Conservation (phyloP, 1,140 invertebrate species). For the Drosophila ohnishii region DNA sequence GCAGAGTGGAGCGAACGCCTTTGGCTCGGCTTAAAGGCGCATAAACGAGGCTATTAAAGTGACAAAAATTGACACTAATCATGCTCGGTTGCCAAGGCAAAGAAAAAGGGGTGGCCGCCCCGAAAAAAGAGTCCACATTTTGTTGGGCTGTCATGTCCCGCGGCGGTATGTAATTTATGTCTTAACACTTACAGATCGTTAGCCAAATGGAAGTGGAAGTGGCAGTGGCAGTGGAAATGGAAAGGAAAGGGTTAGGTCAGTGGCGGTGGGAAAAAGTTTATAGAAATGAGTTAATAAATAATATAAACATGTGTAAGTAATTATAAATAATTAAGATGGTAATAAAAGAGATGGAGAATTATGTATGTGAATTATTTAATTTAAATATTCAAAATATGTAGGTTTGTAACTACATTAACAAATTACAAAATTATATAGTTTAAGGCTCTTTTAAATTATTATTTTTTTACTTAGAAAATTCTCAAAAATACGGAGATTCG, state of each 20-base stretch:
- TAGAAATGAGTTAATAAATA: conserved; percentile 16
- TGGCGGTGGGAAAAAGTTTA: neutral
- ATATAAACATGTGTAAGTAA: neutral
- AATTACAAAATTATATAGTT: too few relatives aligned
- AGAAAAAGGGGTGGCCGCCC: conserved; percentile 63
- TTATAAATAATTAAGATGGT: neutral
- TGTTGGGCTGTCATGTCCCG: conserved; percentile 69
- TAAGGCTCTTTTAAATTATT: too few relatives aligned
- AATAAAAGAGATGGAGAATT: too few relatives aligned
- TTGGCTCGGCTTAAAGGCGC: conserved; percentile 26
- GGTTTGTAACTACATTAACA: too few relatives aligned
- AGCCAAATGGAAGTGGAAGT: conserved; percentile 15
- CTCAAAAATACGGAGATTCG: too few relatives aligned
- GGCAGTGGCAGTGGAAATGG: conserved; percentile 5
- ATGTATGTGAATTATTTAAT: too few relatives aligned
- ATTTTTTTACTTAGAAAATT: too few relatives aligned
- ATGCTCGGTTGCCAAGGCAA: conserved; percentile 63
- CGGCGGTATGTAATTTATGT: conserved; percentile 65
- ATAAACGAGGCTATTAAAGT: conserved; percentile 75
- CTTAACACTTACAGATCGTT: conserved; percentile 60
- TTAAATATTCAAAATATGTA: too few relatives aligned
- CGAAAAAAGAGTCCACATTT: conserved; percentile 52
- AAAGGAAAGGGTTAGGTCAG: conserved; percentile 31
- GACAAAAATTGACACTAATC: conserved; percentile 81
- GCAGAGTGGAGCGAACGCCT: conserved; percentile 9